Base-by-base conservation (phyloP, 2,888 invertebrate species). In the Slavum lentiscoides region DNA sequence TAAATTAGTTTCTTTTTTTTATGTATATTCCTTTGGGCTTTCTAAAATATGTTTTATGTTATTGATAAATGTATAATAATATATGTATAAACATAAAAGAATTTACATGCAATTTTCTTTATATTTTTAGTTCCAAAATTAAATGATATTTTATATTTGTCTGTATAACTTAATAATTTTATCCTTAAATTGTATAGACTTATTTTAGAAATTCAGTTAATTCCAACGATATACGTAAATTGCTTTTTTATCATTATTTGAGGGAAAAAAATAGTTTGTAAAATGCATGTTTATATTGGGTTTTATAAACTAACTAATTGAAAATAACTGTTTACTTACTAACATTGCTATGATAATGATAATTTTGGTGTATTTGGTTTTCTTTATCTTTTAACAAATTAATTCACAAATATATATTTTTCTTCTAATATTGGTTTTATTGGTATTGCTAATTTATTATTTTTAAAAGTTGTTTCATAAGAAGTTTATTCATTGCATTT, bases 201-300 rank as follows among this genome's bases (percentile, higher is more conserved):
- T 61, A 37, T 72, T 72, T 15, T 37, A 58, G 6, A 43, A 19
- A 30, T 9, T 19, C 19, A 61, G 30, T 30, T 11, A 62, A 61
- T 73, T 19, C 21, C 2, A 64, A 55, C 0, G 55, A 37, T 53
- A 64, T 37, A 37, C 6, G n/a, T 49, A 59, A 61, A 73, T 73
- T 61, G 23, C 61, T 58, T 23, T 13, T 49, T n/a, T 62, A 64
- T 9, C 30, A 55, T 13, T 23, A 15, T 53, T 62, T 0, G 43
- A 21, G 13, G 5, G 43, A 49, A 49, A 49, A 49, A 13, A 13
- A 49, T 15, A 49, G 11, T 49, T 23, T 23, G 19, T 53, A 39
- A 21, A 66, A 23, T 75, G 74, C 66, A 58, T 75, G 66, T 75
- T 67, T 39, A 23, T 58, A 39, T 39, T 39, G 66, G 74, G 21